Evolutionary conservation across 2,888 invertebrate genomes (phyloP).

Genomic region (Cephus pygmeus): DNA sequence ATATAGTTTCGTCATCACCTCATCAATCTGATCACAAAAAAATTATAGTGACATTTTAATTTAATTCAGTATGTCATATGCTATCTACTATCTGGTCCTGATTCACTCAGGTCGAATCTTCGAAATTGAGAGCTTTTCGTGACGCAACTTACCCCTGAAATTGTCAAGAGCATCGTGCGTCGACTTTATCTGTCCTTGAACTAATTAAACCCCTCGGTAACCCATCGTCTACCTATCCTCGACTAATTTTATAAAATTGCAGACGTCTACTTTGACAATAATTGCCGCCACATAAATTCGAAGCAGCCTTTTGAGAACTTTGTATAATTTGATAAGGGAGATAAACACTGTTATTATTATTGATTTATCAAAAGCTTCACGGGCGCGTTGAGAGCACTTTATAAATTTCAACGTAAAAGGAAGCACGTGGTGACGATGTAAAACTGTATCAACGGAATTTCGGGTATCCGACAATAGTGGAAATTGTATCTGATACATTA

Average conservation of each 20-base stretch:
- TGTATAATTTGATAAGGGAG: background rate
- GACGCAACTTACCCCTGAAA: slow-evolving; percentile 31
- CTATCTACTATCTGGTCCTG: background rate
- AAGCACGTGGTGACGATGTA: background rate
- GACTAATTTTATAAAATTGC: slow-evolving; percentile 22
- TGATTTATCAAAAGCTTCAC: background rate
- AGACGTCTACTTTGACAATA: too few species aligned
- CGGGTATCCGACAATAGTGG: background rate
- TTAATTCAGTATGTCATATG: slow-evolving; percentile 54
- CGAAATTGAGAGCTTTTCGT: background rate
- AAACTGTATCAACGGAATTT: too few species aligned
- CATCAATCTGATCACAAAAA: slow-evolving; percentile 42
- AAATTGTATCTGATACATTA: background rate
- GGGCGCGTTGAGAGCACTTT: background rate
- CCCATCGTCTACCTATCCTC: slow-evolving; percentile 17
- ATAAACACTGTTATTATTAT: background rate
- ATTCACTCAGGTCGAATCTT: background rate
- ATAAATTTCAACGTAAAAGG: background rate
- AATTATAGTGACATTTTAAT: slow-evolving; percentile 50
- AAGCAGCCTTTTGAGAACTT: background rate
- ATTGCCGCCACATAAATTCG: background rate
- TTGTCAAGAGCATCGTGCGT: slow-evolving; percentile 33
- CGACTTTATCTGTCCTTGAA: slow-evolving; percentile 10
- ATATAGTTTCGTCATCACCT: slow-evolving; percentile 36
- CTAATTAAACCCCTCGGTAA: slow-evolving; percentile 25